Evolutionary conservation across 2,888 invertebrate genomes (phyloP).

Genomic region (Physocephala rufipes): DNA sequence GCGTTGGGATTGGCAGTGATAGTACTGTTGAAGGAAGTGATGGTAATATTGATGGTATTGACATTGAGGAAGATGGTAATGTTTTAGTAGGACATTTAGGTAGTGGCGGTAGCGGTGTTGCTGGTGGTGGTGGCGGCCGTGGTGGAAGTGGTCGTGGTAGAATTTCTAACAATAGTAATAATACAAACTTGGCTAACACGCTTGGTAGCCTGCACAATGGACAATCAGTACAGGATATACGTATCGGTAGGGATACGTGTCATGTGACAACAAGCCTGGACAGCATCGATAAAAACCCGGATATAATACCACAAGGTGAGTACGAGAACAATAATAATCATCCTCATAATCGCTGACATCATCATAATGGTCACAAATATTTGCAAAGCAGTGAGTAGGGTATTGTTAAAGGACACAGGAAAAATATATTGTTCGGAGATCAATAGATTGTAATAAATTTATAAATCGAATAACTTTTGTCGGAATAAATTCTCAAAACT

Average conservation of each 20-base stretch:
- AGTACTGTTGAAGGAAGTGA: not conserved
- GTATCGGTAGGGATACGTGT: slow-evolving; percentile 61
- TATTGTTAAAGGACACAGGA: no score
- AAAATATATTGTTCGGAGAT: no score
- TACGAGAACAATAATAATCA: not conserved
- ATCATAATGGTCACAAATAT: not conserved
- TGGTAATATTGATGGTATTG: slow-evolving; percentile 46
- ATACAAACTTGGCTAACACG: slow-evolving; percentile 53
- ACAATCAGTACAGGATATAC: slow-evolving; percentile 63
- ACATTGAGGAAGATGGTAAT: slow-evolving; percentile 47
- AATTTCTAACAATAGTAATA: slow-evolving; percentile 52
- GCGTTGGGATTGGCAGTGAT: slow-evolving; percentile 9
- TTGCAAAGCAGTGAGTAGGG: not conserved
- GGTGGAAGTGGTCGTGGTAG: slow-evolving; percentile 2
- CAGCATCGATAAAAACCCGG: slow-evolving; percentile 66
- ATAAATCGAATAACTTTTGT: no score
- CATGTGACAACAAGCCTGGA: slow-evolving; percentile 64
- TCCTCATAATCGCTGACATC: not conserved
- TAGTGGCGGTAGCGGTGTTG: slow-evolving; percentile 46
- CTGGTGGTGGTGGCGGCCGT: slow-evolving; percentile 29
- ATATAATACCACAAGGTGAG: slow-evolving; percentile 64
- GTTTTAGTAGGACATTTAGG: no score
- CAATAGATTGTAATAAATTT: no score
- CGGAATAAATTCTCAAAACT: no score
- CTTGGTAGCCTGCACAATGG: slow-evolving; percentile 62